These are phyloP conservation scores for Theonella swinhoei DNA, from an alignment of 37 sponge, comb jelly and placozoan genomes.

Conservation along the genomic window DNA sequence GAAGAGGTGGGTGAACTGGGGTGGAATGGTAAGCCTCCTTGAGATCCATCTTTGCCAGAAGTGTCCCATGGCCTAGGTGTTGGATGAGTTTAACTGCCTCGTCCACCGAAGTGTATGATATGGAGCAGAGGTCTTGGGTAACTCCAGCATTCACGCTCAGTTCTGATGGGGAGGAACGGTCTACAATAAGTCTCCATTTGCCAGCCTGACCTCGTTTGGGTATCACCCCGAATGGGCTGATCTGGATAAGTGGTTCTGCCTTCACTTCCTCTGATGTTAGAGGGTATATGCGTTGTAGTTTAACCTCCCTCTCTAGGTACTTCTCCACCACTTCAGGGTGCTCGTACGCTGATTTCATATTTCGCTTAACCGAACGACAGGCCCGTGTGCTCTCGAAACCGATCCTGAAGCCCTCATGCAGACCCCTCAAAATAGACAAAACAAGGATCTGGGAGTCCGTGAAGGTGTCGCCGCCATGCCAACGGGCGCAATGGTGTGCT, in stretches of 20 bases:
- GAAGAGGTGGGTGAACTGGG: background rate
- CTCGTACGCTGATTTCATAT: background rate
- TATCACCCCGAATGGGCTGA: conserved; percentile 15
- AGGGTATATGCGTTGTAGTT: background rate
- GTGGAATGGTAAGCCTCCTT: background rate
- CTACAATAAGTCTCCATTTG: conserved; percentile 6
- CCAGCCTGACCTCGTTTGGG: conserved; percentile 3
- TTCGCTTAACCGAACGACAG: background rate
- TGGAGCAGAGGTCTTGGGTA: background rate
- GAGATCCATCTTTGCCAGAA: conserved; percentile 1
- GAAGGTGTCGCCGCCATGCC: background rate
- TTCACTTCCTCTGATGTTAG: background rate
- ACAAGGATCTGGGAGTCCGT: background rate
- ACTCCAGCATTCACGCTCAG: conserved; percentile 2
- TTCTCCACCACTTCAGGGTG: conserved; percentile 8
- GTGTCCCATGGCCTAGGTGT: background rate
- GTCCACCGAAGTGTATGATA: background rate
- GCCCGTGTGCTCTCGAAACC: background rate
- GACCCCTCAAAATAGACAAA: background rate
- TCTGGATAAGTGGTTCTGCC: background rate
- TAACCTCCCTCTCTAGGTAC: background rate
- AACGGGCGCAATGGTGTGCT: background rate
- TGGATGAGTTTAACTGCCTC: background rate
- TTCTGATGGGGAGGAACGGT: background rate
- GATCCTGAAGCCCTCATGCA: background rate